phyloP scores from a whole-genome alignment of 2,113 vertebrate species.

The Vulpes ferrilata region DNA sequence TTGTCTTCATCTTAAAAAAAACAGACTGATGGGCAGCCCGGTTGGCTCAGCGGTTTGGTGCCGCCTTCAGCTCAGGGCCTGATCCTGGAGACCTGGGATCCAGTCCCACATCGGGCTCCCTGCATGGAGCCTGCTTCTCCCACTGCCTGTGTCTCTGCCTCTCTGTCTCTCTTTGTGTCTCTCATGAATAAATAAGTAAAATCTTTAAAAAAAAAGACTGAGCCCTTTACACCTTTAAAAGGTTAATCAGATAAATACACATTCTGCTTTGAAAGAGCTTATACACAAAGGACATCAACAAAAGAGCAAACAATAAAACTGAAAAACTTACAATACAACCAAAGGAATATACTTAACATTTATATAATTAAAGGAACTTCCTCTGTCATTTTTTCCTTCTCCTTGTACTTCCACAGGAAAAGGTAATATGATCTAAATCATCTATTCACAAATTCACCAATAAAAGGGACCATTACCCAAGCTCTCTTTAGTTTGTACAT shows the following conservation, averaged over 20 bases:
- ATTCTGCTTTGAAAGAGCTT: background rate
- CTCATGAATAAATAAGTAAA: no score
- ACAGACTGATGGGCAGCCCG: background rate
- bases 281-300: background rate
- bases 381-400: background rate
- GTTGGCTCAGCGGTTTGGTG: no score
- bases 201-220: conserved; percentile 40
- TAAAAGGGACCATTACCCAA: conserved; percentile 20
- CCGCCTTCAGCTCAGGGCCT: no score
- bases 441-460: conserved; percentile 10
- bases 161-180: no score
- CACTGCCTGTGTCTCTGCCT: no score
- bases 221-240: conserved; percentile 53
- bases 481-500: background rate
- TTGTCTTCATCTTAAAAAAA: conserved; percentile 36
- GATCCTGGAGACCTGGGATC: no score
- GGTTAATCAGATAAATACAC: conserved; percentile 7
- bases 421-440: background rate
- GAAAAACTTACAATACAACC: conserved; percentile 10
- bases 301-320: conserved; percentile 47
- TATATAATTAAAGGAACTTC: background rate
- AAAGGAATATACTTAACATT: background rate
- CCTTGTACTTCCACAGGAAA: background rate
- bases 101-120: no score
- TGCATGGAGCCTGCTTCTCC: no score